Evolutionary conservation across 35 echinoderm and acorn worm genomes (phyloP).

Genomic region (Acanthaster planci): DNA sequence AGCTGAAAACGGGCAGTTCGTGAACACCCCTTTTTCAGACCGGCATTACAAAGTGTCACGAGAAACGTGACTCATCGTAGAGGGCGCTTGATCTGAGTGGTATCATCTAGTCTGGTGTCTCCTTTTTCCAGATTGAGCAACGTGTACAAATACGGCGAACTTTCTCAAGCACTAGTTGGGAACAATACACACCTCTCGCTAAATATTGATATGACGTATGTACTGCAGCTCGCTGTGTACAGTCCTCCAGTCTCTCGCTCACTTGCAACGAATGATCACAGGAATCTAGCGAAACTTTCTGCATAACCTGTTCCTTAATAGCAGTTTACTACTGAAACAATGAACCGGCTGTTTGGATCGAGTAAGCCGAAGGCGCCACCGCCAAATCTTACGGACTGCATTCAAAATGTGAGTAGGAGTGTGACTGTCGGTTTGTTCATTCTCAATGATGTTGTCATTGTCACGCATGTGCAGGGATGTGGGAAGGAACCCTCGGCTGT

Average conservation of each 20-base stretch:
- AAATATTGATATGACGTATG: slow-evolving; percentile 11
- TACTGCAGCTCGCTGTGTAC: too few species aligned
- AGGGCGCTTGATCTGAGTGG: background rate
- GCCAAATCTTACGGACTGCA: slow-evolving; percentile 72
- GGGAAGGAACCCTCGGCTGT: too few species aligned
- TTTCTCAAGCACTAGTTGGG: background rate
- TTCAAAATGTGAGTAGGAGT: slow-evolving; percentile 65
- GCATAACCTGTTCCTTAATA: background rate
- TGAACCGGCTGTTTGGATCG: slow-evolving; percentile 84
- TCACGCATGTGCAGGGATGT: too few species aligned
- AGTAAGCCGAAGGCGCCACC: slow-evolving; percentile 76
- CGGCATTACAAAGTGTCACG: slow-evolving; percentile 15
- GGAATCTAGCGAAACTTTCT: too few species aligned
- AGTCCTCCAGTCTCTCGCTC: too few species aligned
- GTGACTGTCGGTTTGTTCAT: too few species aligned
- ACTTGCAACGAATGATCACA: too few species aligned
- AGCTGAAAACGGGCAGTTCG: too few species aligned
- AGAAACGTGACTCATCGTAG: slow-evolving; percentile 8
- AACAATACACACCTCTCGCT: background rate
- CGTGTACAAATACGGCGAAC: too few species aligned
- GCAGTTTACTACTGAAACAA: background rate
- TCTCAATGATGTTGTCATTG: too few species aligned
- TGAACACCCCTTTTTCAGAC: too few species aligned
- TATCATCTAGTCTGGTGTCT: background rate
- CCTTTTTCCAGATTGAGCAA: background rate